These are phyloP conservation scores for Amphipoea oculea DNA, from an alignment of 2,888 invertebrate species.

Conservation along the genomic window DNA sequence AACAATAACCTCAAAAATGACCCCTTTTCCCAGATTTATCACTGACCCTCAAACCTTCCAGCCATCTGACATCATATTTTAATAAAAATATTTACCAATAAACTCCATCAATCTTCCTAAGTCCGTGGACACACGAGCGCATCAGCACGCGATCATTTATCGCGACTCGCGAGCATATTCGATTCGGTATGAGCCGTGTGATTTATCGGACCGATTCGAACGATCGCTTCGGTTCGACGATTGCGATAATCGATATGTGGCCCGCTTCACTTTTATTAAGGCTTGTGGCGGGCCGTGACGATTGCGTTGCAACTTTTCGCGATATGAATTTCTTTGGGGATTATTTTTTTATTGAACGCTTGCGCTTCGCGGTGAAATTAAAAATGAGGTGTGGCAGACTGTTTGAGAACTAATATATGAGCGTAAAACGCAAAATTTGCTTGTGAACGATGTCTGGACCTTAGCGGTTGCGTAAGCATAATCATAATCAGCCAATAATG, in stretches of 20 bases:
- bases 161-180: conserved; percentile 72
- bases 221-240: conserved; percentile 81
- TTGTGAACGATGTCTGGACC: neutral
- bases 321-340: conserved; percentile 61
- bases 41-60: neutral
- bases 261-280: conserved; percentile 80
- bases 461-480: neutral
- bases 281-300: conserved; percentile 71
- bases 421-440: neutral
- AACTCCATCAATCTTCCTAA: conserved; percentile 70
- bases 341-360: conserved; percentile 48
- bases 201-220: conserved; percentile 83
- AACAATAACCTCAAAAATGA: neutral
- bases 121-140: conserved; percentile 71
- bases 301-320: conserved; percentile 75
- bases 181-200: conserved; percentile 74
- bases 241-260: conserved; percentile 83
- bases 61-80: conserved; percentile 23
- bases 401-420: neutral
- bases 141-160: conserved; percentile 74
- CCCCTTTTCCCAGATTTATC: neutral
- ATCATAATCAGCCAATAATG: too few relatives aligned
- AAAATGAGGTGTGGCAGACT: conserved; percentile 28
- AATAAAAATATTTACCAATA: conserved; percentile 58
- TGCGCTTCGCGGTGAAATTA: conserved; percentile 31